These are phyloP conservation scores for Balearica regulorum DNA, from an alignment of 2,797 vertebrate species.

Conservation along the genomic window DNA sequence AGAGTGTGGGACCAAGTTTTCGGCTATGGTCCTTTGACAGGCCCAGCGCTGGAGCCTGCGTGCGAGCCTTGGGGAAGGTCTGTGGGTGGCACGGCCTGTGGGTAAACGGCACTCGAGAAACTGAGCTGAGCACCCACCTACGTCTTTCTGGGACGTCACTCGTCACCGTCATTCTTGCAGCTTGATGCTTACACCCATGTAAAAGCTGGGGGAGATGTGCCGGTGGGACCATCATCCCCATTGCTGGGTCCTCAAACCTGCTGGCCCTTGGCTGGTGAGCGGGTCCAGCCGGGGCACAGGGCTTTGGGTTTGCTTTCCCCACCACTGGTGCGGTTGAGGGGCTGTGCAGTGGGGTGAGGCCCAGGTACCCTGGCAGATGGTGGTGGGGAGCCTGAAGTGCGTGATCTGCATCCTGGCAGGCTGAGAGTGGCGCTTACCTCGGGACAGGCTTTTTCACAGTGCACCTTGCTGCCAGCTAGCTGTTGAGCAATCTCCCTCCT, in stretches of 20 bases:
- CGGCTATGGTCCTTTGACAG: not conserved
- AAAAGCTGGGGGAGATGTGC: not conserved
- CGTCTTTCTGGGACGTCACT: not conserved
- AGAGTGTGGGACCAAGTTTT: not conserved
- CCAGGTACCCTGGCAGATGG: not conserved
- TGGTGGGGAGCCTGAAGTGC: not conserved
- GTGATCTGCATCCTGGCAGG: not conserved
- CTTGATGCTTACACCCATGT: not conserved
- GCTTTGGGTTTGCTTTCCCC: not conserved
- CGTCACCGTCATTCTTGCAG: not conserved
- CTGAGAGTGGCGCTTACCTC: not conserved
- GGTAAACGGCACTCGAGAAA: constrained; percentile 42
- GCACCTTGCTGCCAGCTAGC: not conserved
- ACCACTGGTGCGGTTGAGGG: not conserved
- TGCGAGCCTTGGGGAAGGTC: not conserved
- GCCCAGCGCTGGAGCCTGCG: not conserved
- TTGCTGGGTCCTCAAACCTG: fast-evolving
- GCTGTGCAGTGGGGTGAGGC: not conserved
- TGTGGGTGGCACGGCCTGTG: constrained; percentile 38
- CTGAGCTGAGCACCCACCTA: constrained; percentile 19
- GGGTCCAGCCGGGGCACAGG: not conserved
- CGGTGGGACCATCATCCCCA: not conserved
- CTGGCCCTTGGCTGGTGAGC: not conserved
- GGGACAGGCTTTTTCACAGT: not conserved
- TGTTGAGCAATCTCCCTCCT: constrained; percentile 28